Percentiles rank a stretch among this genome's conserved stretches.
Evolutionary conservation across 2,888 invertebrate species (phyloP).

Genomic region (Pammene fasciana): DNA sequence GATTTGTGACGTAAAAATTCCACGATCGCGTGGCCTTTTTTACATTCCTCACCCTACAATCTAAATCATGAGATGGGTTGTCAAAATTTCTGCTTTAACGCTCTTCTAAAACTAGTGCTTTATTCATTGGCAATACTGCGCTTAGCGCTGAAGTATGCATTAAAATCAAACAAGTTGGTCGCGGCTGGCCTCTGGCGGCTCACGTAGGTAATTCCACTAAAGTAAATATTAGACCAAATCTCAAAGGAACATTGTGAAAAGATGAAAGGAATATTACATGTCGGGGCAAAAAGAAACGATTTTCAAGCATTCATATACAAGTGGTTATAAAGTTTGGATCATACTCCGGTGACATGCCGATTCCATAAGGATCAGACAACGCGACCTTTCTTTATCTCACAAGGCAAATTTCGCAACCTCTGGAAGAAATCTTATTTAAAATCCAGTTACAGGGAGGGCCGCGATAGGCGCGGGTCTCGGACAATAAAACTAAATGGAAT

Average conservation of each 20-base stretch:
- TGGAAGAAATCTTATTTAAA: slow-evolving; percentile 81
- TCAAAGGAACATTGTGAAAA: slow-evolving; percentile 66
- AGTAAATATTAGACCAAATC: slow-evolving; percentile 78
- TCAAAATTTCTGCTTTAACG: not conserved
- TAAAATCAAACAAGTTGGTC: slow-evolving; percentile 78
- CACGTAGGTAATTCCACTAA: slow-evolving; percentile 70
- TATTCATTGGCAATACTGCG: slow-evolving; percentile 41
- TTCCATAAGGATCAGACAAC: slow-evolving; percentile 73
- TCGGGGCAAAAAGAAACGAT: slow-evolving; percentile 57
- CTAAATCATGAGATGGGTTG: not conserved
- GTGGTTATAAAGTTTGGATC: slow-evolving; percentile 70
- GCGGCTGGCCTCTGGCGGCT: slow-evolving; percentile 63
- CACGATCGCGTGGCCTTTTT: slow-evolving; percentile 5
- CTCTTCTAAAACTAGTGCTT: slow-evolving; percentile 37
- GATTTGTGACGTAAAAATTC: slow-evolving; percentile 26
- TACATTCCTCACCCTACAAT: not conserved
- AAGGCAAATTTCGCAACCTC: slow-evolving; percentile 77
- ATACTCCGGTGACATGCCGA: slow-evolving; percentile 69
- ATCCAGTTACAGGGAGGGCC: slow-evolving; percentile 77
- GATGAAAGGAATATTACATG: slow-evolving; percentile 70
- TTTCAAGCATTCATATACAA: slow-evolving; percentile 48
- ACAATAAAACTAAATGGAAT: slow-evolving; percentile 84
- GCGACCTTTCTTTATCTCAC: slow-evolving; percentile 82
- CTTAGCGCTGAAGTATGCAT: slow-evolving; percentile 74
- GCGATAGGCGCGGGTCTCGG: slow-evolving; percentile 81